phyloP scores from a whole-genome alignment of 35 echinoderm and acorn worm genomes.

The Acanthaster planci region DNA sequence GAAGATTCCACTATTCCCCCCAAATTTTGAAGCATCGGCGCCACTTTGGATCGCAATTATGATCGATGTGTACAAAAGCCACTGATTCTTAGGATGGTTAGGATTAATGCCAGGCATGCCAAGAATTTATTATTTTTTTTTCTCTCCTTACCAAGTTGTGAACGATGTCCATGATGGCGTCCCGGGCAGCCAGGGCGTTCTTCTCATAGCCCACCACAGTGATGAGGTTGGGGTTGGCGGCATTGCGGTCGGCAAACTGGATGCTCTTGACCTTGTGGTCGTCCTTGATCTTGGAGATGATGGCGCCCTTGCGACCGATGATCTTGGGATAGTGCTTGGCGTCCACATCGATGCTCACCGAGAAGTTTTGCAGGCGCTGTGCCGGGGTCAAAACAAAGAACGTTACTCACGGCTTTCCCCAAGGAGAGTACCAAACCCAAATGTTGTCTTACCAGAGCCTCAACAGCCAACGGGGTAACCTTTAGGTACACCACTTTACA shows the following conservation, averaged over 20 bases:
- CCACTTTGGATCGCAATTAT: too few species aligned
- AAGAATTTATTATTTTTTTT: background rate
- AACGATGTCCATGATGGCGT: slow-evolving; percentile 81
- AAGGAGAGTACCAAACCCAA: too few species aligned
- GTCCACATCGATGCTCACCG: slow-evolving; percentile 59
- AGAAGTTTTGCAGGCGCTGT: slow-evolving; percentile 71
- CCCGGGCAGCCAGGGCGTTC: slow-evolving; percentile 73
- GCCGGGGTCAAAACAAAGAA: too few species aligned
- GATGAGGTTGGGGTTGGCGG: slow-evolving; percentile 58
- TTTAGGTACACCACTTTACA: too few species aligned
- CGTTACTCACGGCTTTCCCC: too few species aligned
- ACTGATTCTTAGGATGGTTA: too few species aligned
- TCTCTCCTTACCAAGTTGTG: slow-evolving; percentile 75
- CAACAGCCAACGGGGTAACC: too few species aligned
- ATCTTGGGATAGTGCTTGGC: slow-evolving; percentile 97
- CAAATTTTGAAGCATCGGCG: too few species aligned
- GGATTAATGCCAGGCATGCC: background rate
- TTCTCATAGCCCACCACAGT: slow-evolving; percentile 81
- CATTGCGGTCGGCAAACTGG: slow-evolving; percentile 79
- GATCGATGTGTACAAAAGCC: too few species aligned
- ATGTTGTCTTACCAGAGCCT: too few species aligned
- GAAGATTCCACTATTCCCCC: too few species aligned
- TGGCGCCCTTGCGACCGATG: slow-evolving; percentile 82
- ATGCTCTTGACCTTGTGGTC: slow-evolving; percentile 88
- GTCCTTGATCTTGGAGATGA: slow-evolving; percentile 82